Percentiles rank a stretch among this genome's conserved stretches.
Conservation (phyloP, 2,888 invertebrate species). For the Tetramorium bicarinatum region DNA sequence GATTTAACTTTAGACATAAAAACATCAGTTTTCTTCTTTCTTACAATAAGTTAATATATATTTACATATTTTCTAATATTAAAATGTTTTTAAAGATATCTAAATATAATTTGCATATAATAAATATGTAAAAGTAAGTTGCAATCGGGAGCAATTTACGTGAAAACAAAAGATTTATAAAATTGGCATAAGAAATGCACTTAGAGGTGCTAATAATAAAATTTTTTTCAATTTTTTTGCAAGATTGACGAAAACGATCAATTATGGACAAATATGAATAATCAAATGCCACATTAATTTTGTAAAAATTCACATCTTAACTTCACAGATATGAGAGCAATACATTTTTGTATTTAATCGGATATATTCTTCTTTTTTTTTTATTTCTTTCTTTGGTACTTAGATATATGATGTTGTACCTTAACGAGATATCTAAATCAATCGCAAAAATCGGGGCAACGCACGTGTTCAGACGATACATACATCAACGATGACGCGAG, state of each 20-base stretch:
- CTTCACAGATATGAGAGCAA: background rate
- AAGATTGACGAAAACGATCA: too few species aligned
- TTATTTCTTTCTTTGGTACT: background rate
- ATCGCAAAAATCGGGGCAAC: slow-evolving; percentile 46
- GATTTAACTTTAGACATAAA: background rate
- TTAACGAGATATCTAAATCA: slow-evolving; percentile 35
- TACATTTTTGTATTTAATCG: background rate
- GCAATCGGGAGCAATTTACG: background rate
- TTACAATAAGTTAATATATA: background rate
- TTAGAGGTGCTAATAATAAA: too few species aligned
- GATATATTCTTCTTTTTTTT: background rate
- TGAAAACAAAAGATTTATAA: too few species aligned
- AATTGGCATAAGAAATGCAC: too few species aligned
- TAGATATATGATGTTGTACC: slow-evolving; percentile 15
- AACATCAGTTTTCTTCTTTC: background rate
- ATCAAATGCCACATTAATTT: too few species aligned
- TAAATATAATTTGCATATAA: background rate
- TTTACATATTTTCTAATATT: too few species aligned
- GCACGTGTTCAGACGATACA: slow-evolving; percentile 67
- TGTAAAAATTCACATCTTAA: too few species aligned
- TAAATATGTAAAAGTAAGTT: background rate
- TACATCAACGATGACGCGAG: slow-evolving; percentile 36
- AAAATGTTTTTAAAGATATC: background rate
- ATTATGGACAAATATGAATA: too few species aligned
- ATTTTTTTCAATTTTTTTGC: too few species aligned